phyloP scores from a whole-genome alignment of 2,888 invertebrate species.

The Meta bourneti region DNA sequence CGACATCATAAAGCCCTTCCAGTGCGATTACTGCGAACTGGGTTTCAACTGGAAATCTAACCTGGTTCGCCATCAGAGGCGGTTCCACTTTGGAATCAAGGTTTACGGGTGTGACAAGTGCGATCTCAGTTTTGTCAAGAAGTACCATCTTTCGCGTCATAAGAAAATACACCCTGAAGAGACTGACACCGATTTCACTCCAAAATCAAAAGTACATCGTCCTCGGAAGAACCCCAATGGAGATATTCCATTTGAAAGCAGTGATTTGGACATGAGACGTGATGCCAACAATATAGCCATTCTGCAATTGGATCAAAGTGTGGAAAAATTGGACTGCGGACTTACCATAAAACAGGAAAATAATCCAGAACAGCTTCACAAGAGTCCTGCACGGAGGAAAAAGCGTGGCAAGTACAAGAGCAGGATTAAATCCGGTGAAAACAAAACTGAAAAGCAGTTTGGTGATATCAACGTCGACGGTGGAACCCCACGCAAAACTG shows the following conservation, averaged over 20 bases:
- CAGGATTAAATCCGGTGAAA: too few relatives aligned
- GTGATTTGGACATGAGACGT: not conserved
- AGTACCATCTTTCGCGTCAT: not conserved
- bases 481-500: too few relatives aligned
- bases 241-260: not conserved
- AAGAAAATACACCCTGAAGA: not conserved
- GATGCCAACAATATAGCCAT: not conserved
- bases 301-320: too few relatives aligned
- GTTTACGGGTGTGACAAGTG: not conserved
- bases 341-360: too few relatives aligned
- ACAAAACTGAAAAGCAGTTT: too few relatives aligned
- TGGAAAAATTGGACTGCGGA: too few relatives aligned
- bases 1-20: slow-evolving; percentile 2
- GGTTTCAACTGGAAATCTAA: slow-evolving; percentile 54
- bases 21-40: slow-evolving; percentile 25
- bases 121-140: not conserved
- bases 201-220: not conserved
- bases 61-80: slow-evolving; percentile 16
- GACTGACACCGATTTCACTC: not conserved
- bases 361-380: too few relatives aligned
- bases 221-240: too few relatives aligned
- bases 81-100: not conserved
- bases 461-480: too few relatives aligned
- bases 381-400: too few relatives aligned
- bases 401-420: too few relatives aligned